Percentiles rank a stretch among this genome's conserved stretches.
Evolutionary conservation across 2,888 invertebrate species (phyloP).

Genomic region (Alcis repandata): DNA sequence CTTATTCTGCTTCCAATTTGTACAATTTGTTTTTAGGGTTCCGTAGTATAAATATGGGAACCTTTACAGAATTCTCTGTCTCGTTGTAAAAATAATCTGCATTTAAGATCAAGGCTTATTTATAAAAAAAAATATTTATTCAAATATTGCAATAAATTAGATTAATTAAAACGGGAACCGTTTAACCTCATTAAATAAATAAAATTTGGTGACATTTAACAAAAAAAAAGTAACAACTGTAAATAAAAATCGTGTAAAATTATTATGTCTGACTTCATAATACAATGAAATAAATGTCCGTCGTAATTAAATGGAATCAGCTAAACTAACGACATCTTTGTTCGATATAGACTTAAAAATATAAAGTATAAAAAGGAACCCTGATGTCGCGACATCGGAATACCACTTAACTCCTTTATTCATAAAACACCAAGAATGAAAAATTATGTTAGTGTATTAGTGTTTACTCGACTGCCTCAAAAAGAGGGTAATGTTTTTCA

Average conservation of each 20-base stretch:
- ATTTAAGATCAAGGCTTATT: too few relatives aligned
- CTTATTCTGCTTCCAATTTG: not conserved
- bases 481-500: too few relatives aligned
- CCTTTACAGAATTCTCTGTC: too few relatives aligned
- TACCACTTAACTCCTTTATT: too few relatives aligned
- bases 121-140: too few relatives aligned
- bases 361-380: not conserved
- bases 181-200: not conserved
- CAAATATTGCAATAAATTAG: too few relatives aligned
- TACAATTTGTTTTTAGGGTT: not conserved
- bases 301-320: slow-evolving; percentile 5
- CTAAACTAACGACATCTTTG: slow-evolving; percentile 6
- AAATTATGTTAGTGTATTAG: too few relatives aligned
- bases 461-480: too few relatives aligned
- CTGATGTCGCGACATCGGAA: too few relatives aligned
- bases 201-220: not conserved
- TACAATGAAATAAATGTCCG: slow-evolving; percentile 3
- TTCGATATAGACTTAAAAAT: slow-evolving; percentile 21
- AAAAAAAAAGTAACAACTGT: slow-evolving; percentile 15
- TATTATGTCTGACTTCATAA: slow-evolving; percentile 8
- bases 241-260: slow-evolving; percentile 9
- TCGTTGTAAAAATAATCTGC: too few relatives aligned
- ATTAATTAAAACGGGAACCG: not conserved
- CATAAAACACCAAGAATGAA: too few relatives aligned
- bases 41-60: not conserved